Base-by-base conservation (phyloP, 2,113 vertebrate genomes). In the Hiodon tergisus region DNA sequence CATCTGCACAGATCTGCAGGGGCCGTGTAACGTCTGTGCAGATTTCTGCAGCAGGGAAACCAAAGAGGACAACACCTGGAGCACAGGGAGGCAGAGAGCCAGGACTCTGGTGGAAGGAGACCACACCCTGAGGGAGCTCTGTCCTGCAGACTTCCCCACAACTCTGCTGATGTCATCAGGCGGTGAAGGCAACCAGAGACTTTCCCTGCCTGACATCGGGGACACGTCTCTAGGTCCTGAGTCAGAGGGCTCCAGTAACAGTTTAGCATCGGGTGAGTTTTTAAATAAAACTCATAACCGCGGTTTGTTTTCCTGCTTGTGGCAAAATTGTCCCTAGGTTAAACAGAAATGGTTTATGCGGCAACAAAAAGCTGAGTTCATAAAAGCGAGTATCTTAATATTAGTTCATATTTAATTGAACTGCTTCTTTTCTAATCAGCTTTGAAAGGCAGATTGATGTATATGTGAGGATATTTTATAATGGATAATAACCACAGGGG, bases 191-290 rank as follows among this genome's bases (percentile, higher is more conserved):
- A 14, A 9, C 17, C 50, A 31, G 61, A 50, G 14, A 14, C 16
- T 74, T 60, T 31, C 59, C 50, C 59, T 63, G 10, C 58, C 72
- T 16, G 47, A 3, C 16, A 5, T 50, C 52, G 59, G 52, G 16
- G 51, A 51, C 16, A 31, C 11, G 13, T 6, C 55, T 6, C 70
- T 13, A 2, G 70, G 46, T 47, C 70, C 55, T 31, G 58, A 16
- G 8, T 17, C 55, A 13, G 31, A 60, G 11, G 9, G 10, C 5
- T 5, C 70, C 54, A 60, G 71, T 51, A 78, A 78, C 76, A 53
- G 17, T 46, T 82, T 87, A 53, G 88, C 79, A 17, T 89, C 89
- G 47, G 92, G 92, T 93, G 81, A 91, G 90, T 67, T 10, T 5
- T 47, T 55, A 57, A 10, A 31, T 31, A 31, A 31, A 31, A 31